Percentiles rank a stretch among this genome's conserved stretches.
These are phyloP conservation scores for Tupaia chinensis DNA, from an alignment of 2,113 vertebrate species.

Conservation along the genomic window DNA sequence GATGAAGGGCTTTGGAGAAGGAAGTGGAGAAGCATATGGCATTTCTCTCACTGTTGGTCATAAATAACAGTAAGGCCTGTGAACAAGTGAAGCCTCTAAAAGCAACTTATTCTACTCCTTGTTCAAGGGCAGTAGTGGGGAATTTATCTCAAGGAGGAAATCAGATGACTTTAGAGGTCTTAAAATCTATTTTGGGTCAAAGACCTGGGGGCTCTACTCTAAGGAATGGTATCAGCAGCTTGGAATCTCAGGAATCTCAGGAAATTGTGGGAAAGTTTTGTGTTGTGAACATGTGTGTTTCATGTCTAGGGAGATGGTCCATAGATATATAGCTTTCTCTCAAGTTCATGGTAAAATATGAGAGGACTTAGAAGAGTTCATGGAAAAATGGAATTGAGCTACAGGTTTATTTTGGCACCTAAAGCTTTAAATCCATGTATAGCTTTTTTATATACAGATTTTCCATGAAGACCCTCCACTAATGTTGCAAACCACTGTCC, in stretches of 20 bases:
- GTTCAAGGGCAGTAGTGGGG: not conserved
- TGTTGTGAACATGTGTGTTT: not conserved
- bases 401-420: too few species aligned
- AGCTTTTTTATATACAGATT: too few species aligned
- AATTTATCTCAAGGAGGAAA: not conserved
- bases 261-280: not conserved
- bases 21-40: not conserved
- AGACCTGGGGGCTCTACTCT: not conserved
- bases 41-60: not conserved
- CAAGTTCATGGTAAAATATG: not conserved
- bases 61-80: not conserved
- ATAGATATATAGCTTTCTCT: not conserved
- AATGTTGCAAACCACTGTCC: not conserved
- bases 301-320: not conserved
- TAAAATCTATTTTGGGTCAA: conserved; percentile 19
- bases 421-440: too few species aligned
- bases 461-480: too few species aligned
- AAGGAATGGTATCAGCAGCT: not conserved
- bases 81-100: not conserved
- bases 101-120: not conserved
- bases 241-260: not conserved
- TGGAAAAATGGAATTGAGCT: too few species aligned
- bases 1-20: not conserved
- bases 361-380: too few species aligned
- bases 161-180: not conserved